phyloP scores from a whole-genome alignment of 2,888 invertebrate genomes.

The Hedychridium roseum region DNA sequence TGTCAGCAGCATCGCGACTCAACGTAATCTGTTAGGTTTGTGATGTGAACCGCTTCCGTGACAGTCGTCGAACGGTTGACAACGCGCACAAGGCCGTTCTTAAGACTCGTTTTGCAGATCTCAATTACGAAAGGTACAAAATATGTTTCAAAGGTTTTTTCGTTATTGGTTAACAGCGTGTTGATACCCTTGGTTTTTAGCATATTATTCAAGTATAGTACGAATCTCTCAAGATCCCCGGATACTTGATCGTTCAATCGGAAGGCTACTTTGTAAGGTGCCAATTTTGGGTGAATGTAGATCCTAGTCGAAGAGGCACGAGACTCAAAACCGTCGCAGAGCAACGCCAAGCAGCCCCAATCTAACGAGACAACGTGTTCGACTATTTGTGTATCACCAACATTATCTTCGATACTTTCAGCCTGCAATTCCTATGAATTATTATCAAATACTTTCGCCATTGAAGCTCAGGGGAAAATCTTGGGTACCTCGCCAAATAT shows the following conservation, averaged over 20 bases:
- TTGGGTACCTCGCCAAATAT: conserved; percentile 39
- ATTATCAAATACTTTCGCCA: conserved; percentile 1
- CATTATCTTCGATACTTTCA: conserved; percentile 23
- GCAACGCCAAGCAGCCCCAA: conserved; percentile 55
- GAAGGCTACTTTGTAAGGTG: conserved; percentile 80
- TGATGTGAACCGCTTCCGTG: conserved; percentile 54
- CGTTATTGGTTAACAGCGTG: conserved; percentile 46
- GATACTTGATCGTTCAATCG: conserved; percentile 58
- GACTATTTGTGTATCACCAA: conserved; percentile 41
- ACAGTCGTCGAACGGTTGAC: conserved; percentile 65
- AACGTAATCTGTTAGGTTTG: conserved; percentile 49
- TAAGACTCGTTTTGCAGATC: conserved; percentile 73
- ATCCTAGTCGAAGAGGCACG: conserved; percentile 63
- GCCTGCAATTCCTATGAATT: conserved; percentile 32
- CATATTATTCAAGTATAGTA: conserved; percentile 67
- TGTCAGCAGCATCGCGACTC: conserved; percentile 24
- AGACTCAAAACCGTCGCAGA: conserved; percentile 51
- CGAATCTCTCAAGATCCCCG: conserved; percentile 67
- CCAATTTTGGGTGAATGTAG: conserved; percentile 74
- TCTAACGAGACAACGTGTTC: conserved; percentile 54
- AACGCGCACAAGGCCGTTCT: conserved; percentile 74
- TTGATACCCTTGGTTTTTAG: conserved; percentile 61
- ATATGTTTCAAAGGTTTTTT: conserved; percentile 53
- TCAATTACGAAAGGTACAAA: conserved; percentile 76
- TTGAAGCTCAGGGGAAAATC: background rate